Evolutionary conservation across 2,113 vertebrate species (phyloP).

Genomic region (Nesoenas mayeri): DNA sequence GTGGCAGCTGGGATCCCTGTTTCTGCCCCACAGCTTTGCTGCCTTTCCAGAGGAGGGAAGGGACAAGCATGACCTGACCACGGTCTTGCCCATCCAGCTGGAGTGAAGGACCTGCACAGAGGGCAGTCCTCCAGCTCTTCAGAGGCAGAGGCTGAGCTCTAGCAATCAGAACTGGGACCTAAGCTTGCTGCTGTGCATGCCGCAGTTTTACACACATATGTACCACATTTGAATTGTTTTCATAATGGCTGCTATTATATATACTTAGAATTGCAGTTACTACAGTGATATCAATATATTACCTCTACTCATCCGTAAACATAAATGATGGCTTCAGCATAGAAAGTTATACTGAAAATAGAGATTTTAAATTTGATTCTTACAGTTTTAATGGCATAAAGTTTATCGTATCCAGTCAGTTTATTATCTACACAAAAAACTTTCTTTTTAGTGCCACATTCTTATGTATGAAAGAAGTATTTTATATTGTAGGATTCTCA

Average conservation of each 20-base stretch:
- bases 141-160: not conserved
- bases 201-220: fast-evolving
- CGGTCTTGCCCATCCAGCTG: fast-evolving
- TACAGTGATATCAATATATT: not conserved
- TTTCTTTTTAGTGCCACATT: not conserved
- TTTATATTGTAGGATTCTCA: not conserved
- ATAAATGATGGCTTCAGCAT: not conserved
- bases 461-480: not conserved
- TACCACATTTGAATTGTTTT: not conserved
- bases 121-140: not conserved
- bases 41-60: not conserved
- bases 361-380: not conserved
- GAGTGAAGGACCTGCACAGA: not conserved
- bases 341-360: not conserved
- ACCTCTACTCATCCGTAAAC: not conserved
- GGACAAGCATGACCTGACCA: not conserved
- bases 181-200: not conserved
- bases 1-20: not conserved
- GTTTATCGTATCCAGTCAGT: not conserved
- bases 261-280: not conserved
- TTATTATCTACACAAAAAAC: not conserved
- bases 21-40: not conserved
- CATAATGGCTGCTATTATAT: not conserved
- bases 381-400: not conserved
- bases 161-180: not conserved